phyloP scores from a whole-genome alignment of 2,888 invertebrate species.

The Aphodius granarius region DNA sequence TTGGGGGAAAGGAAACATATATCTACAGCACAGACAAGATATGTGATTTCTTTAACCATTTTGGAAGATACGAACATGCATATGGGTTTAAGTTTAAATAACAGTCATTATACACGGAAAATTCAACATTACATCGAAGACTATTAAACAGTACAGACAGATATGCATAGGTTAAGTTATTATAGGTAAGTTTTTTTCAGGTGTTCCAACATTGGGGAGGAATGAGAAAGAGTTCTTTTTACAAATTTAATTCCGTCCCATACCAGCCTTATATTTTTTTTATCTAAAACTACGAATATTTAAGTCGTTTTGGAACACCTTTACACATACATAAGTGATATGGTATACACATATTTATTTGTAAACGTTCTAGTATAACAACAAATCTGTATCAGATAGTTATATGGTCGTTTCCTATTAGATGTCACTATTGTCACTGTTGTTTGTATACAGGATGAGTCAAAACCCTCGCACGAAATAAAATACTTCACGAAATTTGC shows the following conservation, averaged over 20 bases:
- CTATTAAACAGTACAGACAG: neutral
- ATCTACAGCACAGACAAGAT: neutral
- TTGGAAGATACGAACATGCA: neutral
- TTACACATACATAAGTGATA: neutral
- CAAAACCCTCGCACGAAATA: too few species aligned
- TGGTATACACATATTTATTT: neutral
- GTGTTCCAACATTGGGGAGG: neutral
- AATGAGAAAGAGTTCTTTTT: neutral
- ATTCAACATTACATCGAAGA: neutral
- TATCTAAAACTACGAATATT: neutral
- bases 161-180: neutral
- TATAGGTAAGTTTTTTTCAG: too few species aligned
- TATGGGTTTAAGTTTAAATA: neutral
- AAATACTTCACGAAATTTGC: too few species aligned
- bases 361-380: neutral
- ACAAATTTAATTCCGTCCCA: neutral
- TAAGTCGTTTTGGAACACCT: neutral
- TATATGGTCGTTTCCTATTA: neutral
- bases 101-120: neutral
- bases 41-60: neutral
- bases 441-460: neutral
- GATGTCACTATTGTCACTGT: neutral
- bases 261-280: neutral
- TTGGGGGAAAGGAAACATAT: neutral
- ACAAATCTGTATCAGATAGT: neutral